These are phyloP conservation scores for Anhinga rufa DNA, from an alignment of 2,113 vertebrate genomes.

Conservation along the genomic window DNA sequence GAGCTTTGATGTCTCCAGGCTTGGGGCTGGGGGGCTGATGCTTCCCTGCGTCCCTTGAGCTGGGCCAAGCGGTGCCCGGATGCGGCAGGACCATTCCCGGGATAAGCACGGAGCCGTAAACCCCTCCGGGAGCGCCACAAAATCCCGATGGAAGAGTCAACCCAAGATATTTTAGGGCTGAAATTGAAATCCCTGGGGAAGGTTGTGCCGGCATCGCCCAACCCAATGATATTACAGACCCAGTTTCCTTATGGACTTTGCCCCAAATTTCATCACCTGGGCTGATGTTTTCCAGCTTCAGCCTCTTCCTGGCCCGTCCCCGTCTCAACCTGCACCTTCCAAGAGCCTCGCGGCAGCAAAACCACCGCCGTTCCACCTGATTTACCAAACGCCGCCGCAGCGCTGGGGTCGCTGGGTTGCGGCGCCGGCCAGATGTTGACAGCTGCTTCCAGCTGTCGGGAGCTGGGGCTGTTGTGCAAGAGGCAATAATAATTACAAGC, in stretches of 20 bases:
- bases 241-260: neutral
- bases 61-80: accelerated
- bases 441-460: neutral
- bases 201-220: neutral
- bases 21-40: neutral
- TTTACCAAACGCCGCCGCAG: accelerated
- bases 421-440: neutral
- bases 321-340: accelerated
- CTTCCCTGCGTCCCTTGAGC: accelerated
- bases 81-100: neutral
- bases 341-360: accelerated
- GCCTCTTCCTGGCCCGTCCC: neutral
- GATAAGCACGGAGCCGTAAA: neutral
- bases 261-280: neutral
- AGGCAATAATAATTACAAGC: neutral
- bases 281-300: neutral
- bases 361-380: accelerated
- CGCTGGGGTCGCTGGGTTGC: accelerated
- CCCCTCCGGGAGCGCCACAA: accelerated
- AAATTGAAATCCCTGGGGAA: neutral
- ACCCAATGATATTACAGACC: neutral
- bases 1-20: accelerated
- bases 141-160: accelerated
- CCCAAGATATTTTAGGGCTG: accelerated
- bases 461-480: neutral